These are phyloP conservation scores for Ichneumoninae sp. DNA, from an alignment of 2,888 invertebrate species.

Conservation along the genomic window DNA sequence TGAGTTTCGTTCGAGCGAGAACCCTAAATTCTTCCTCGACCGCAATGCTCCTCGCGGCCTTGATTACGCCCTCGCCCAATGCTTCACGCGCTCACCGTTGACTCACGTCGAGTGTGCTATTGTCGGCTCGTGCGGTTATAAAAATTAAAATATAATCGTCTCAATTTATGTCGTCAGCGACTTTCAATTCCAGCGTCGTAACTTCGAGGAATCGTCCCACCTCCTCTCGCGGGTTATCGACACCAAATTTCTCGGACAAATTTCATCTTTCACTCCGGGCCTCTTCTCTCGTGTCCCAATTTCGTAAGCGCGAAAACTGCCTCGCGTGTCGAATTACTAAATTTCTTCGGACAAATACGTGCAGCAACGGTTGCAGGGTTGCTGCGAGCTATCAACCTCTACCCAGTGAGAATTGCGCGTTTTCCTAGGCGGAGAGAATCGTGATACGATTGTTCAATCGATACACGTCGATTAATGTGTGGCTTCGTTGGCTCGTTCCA, in stretches of 20 bases:
- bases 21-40: constrained; percentile 36
- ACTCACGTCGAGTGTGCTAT: constrained; percentile 8
- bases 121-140: not conserved
- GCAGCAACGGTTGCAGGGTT: not conserved
- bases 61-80: constrained; percentile 32
- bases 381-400: not conserved
- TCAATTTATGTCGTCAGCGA: not conserved
- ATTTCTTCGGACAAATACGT: constrained; percentile 39
- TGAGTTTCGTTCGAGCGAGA: constrained; percentile 28
- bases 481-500: constrained; percentile 28
- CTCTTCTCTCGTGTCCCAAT: constrained; percentile 32
- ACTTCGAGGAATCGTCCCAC: constrained; percentile 1
- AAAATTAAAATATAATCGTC: constrained; percentile 21
- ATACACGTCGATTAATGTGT: constrained; percentile 47
- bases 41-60: constrained; percentile 11
- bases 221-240: constrained; percentile 10
- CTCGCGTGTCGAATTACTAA: constrained; percentile 33
- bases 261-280: not conserved
- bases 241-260: constrained; percentile 16
- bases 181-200: constrained; percentile 4
- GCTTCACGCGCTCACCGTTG: constrained; percentile 6
- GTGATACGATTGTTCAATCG: constrained; percentile 58
- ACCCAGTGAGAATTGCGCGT: constrained; percentile 1
- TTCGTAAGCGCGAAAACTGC: constrained; percentile 18
- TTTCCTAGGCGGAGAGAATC: constrained; percentile 48